Base-by-base conservation (phyloP, 2,113 vertebrate genomes). In the Oncorhynchus clarkii region DNA sequence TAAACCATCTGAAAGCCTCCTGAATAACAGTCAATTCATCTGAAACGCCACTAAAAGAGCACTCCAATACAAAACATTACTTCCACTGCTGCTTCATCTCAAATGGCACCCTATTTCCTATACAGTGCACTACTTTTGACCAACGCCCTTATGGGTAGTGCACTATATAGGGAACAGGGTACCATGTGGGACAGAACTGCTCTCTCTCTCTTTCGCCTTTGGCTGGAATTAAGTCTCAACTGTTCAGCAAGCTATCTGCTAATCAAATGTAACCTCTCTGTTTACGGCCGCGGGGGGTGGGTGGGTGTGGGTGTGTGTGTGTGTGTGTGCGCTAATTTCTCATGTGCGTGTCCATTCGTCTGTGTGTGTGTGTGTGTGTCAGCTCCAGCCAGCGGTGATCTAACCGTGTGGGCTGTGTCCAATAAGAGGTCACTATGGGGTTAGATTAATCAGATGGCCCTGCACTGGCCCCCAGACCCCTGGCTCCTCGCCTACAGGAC, bases 61-160 rank as follows among this genome's bases (percentile, higher is more conserved):
- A 3, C 51, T 54, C 4, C 51, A 18, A 54, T 54, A 54, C 16
- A 4, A 54, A 54, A 54, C 51, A 54, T 4, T 54, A 18, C 13
- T 54, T 13, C 12, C 51, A 54, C 16, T 54, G 3, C 39, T 45
- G 8, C 39, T 45, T 45, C 12, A 18, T 54, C 16, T 7, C n/a
- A 74, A 76, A 49, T 73, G 76, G 27, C 14, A 69, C 73, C 24
- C 57, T 60, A 77, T 65, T 64, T 67, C 80, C 76, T 84, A 79
- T 74, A 75, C 67, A 45, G 39, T 39, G 8, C 34, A 8, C 34
- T 9, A 39, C 34, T 39, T 39, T 39, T 39, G 34, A 39, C 34
- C 8, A 39, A 39, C 7, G 34, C 34, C 34, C 34, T 45, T 75
- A 60, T 29, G 67, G 39, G 65, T 80, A 64, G 72, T 76, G 29